Evolutionary conservation across 1,140 invertebrate species (phyloP), one percentile per base, ranked within the genome.

Genomic region (Leptinotarsa lineolata): DNA sequence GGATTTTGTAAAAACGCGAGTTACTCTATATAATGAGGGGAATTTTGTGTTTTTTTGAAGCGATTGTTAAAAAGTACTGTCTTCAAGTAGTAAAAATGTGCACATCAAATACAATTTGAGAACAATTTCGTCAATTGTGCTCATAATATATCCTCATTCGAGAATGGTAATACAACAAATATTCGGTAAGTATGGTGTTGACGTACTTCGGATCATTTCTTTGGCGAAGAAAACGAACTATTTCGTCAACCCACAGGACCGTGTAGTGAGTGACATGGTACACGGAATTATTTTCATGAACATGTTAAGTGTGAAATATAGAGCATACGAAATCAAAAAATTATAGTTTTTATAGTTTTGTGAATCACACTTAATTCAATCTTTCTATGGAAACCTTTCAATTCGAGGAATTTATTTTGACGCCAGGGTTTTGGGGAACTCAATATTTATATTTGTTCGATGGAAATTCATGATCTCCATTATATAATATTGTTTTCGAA

Each of bases 261-360:
- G 24, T 30, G 61, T 22, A 63, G 61, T n/a, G 61, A 30, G 61
- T 63, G 20, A 63, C 61, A 30, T 30, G 61, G 65, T 68, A 64
- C 58, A 72, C 59, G 46, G 68, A 72, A 72, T 67, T 64, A 67
- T 58, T 59, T 67, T 68, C 61, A 15, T 63, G 68, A 74, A 74
- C 66, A 68, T 67, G 68, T 68, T 74, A 67, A 74, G 72, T 70
- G 72, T 61, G 72, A 74, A 67, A 74, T 74, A 30, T 74, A 74
- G 72, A 74, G 72, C 72, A 63, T 74, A 74, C 30, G 67, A 69
- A 48, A 74, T 59, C 61, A 22, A 20, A 13, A 63, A 63, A 63
- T 20, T 63, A 67, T 61, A 68, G 58, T 68, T 54, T 54, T 72
- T 60, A 61, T 72, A 59, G 58, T 59, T 59, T 59, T 59, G 70